Evolutionary conservation across 2,888 invertebrate genomes (phyloP), one percentile per base, ranked within the genome.

Genomic region (Sminthurides aquaticus): DNA sequence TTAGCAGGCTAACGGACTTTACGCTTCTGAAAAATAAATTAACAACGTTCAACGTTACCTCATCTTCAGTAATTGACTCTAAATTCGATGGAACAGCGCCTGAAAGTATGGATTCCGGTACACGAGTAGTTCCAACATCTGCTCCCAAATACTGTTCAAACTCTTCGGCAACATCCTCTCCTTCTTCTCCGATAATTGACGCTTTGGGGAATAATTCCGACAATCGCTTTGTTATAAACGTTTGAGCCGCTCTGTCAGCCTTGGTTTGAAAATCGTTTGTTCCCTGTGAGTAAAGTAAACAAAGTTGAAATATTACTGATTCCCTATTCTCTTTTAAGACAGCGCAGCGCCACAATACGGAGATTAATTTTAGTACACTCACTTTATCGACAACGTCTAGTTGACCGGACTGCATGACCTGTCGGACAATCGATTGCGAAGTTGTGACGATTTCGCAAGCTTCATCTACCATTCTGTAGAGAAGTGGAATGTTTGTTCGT

Each of bases 251-350:
- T 71, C 98, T 85, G 78, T 99, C 99, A 3, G 99, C 99, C 81
- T 96, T 95, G 2, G 99, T 99, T 83, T 99, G 98, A 54, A 92
- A 84, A 80, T 99, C 98, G 82, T 95, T 90, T 77, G 87, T 87
- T 24, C 90, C 93, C 87, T 89, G 69, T 52, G 62, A n/a, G n/a
- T n/a, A n/a, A n/a, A n/a, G n/a, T n/a, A n/a, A n/a, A n/a, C n/a
- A n/a, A n/a, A n/a, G n/a, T n/a, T n/a, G n/a, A 56, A 64, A 57
- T 29, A 62, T 52, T 25, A 29, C 58, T 56, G 28, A 48, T 70
- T 62, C 25, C 55, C 49, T 20, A 68, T 59, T 34, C n/a, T 15
- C 25, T 52, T 20, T n/a, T n/a, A 8, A 5, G 29, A n/a, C 29
- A 29, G 2, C 3, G 3, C 25, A 8, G 11, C 3, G 5, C 5